Conservation (phyloP, 2,888 invertebrate species). For the Drosophila stalkeri region DNA sequence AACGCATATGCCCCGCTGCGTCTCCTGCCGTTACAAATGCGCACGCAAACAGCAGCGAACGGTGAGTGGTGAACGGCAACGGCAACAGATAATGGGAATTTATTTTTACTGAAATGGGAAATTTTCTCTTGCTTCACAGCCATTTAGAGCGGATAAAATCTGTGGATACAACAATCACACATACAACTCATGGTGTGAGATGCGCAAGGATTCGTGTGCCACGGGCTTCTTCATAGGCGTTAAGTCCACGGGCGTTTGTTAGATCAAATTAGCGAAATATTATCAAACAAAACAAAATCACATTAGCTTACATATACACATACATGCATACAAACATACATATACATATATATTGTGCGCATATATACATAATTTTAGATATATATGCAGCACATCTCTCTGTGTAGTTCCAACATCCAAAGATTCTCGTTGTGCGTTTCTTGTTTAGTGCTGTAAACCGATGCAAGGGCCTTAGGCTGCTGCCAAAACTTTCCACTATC, state of each 20-base stretch:
- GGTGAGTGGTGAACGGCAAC: constrained; percentile 59
- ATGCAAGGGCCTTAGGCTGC: constrained; percentile 50
- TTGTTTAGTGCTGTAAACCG: constrained; percentile 48
- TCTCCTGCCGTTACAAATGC: constrained; percentile 89
- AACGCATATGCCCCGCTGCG: constrained; percentile 90
- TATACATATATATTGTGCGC: constrained; percentile 10
- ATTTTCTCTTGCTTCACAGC: constrained; percentile 43
- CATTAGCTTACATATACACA: constrained; percentile 36
- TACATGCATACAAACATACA: constrained; percentile 8
- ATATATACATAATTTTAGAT: constrained; percentile 14
- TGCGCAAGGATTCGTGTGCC: constrained; percentile 91
- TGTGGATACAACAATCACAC: constrained; percentile 91
- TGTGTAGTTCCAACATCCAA: constrained; percentile 73
- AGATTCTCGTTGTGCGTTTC: constrained; percentile 74
- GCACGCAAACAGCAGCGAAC: constrained; percentile 84
- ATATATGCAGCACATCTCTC: constrained; percentile 41
- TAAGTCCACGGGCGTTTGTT: constrained; percentile 88
- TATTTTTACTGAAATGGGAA: not conserved
- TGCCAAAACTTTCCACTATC: constrained; percentile 42
- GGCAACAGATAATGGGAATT: constrained; percentile 1
- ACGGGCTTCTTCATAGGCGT: constrained; percentile 90
- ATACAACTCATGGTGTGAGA: constrained; percentile 92
- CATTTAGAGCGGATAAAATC: constrained; percentile 85
- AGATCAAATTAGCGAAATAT: constrained; percentile 57
- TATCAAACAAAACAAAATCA: constrained; percentile 32